Evolutionary conservation across 2,113 vertebrate species (phyloP).

Genomic region (Stomatorhinus ivindoensis): DNA sequence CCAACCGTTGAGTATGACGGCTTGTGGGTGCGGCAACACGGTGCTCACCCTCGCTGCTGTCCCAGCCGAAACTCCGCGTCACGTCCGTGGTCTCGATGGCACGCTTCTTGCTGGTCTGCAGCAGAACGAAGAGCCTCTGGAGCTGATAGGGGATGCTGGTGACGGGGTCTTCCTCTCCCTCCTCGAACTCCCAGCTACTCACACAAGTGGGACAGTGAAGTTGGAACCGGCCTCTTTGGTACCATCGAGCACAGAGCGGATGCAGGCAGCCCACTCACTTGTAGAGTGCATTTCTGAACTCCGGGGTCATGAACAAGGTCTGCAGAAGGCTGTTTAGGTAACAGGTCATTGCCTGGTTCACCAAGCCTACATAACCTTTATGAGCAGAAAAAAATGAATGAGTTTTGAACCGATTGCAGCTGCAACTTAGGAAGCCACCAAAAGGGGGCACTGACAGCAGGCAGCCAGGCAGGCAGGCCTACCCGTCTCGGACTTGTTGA

Average conservation of each 20-base stretch:
- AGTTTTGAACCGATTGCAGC: not conserved
- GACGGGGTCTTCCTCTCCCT: conserved; percentile 89
- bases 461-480: conserved; percentile 20
- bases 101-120: conserved; percentile 97
- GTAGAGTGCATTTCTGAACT: conserved; percentile 97
- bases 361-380: conserved; percentile 92
- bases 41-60: conserved; percentile 88
- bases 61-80: conserved; percentile 96
- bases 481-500: conserved; percentile 97
- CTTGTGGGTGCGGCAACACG: not conserved
- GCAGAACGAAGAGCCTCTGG: conserved; percentile 90
- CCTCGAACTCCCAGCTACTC: conserved; percentile 94
- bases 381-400: conserved; percentile 24
- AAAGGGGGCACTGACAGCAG: not conserved
- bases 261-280: conserved; percentile 76
- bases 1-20: not conserved
- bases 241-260: not conserved
- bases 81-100: conserved; percentile 98
- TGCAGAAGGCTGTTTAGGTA: conserved; percentile 98
- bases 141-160: conserved; percentile 95
- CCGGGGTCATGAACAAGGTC: conserved; percentile 97
- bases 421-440: not conserved
- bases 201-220: not conserved
- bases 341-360: conserved; percentile 99
- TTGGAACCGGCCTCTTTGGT: not conserved